These are phyloP conservation scores for Catharus ustulatus DNA, from an alignment of 2,797 vertebrate genomes.

Conservation along the genomic window DNA sequence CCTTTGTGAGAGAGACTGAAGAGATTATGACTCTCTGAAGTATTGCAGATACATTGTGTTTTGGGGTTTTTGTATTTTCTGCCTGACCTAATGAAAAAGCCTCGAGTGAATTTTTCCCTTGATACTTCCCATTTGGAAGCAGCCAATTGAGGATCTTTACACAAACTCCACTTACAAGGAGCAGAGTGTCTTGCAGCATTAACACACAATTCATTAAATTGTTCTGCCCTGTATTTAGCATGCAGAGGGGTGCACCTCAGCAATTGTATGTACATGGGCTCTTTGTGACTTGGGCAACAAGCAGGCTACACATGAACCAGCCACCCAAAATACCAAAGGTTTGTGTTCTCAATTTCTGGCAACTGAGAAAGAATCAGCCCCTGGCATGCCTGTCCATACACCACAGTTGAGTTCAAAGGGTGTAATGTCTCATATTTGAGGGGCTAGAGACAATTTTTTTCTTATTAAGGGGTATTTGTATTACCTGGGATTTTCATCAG, in stretches of 20 bases:
- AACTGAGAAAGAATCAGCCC: not conserved
- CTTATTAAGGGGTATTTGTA: not conserved
- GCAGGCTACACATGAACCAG: not conserved
- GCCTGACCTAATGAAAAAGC: not conserved
- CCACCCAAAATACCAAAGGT: not conserved
- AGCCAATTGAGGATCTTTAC: not conserved
- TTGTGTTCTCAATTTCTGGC: not conserved
- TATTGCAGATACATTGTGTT: not conserved
- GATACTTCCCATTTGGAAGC: not conserved
- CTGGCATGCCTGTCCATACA: not conserved
- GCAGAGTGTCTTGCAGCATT: not conserved
- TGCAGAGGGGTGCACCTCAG: not conserved
- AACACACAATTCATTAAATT: not conserved
- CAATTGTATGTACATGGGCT: not conserved
- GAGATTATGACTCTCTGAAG: not conserved
- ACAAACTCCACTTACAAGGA: not conserved
- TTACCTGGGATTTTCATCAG: conserved; percentile 6
- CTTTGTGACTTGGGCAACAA: not conserved
- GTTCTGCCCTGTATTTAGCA: not conserved
- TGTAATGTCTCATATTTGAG: not conserved
- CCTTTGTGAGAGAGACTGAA: not conserved
- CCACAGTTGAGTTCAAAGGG: not conserved
- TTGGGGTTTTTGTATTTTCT: not conserved
- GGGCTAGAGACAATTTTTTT: not conserved
- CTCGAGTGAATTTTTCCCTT: not conserved